Percentiles rank a stretch among this genome's conserved stretches.
These are phyloP conservation scores for Polyploca ridens DNA, from an alignment of 2,888 invertebrate genomes.

Conservation along the genomic window DNA sequence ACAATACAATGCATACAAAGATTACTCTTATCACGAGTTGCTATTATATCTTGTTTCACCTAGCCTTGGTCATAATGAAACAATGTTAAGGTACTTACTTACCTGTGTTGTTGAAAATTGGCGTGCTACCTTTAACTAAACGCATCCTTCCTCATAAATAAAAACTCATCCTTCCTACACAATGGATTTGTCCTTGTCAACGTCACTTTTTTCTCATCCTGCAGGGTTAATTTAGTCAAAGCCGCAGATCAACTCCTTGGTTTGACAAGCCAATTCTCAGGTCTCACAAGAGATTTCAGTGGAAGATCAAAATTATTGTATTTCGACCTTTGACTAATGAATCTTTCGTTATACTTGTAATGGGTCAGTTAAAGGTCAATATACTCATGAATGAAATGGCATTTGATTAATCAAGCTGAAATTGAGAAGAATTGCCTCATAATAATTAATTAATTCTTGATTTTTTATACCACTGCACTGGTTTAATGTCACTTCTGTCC, in stretches of 20 bases:
- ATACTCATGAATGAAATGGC: too few relatives aligned
- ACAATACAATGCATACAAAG: not conserved
- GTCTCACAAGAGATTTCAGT: too few relatives aligned
- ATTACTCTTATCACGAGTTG: not conserved
- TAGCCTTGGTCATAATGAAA: not conserved
- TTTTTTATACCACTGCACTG: too few relatives aligned
- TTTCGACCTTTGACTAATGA: not conserved
- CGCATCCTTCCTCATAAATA: slow-evolving; percentile 42
- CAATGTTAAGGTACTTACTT: not conserved
- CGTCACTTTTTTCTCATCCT: slow-evolving; percentile 37
- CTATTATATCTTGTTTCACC: not conserved
- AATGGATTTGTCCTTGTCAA: slow-evolving; percentile 52
- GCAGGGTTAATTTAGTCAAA: not conserved
- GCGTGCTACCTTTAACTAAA: slow-evolving; percentile 39
- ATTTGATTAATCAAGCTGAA: too few relatives aligned
- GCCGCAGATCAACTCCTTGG: not conserved
- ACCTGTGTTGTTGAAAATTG: slow-evolving; percentile 25
- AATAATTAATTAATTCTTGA: too few relatives aligned
- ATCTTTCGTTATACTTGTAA: not conserved
- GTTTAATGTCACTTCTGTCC: too few relatives aligned
- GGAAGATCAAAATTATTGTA: too few relatives aligned
- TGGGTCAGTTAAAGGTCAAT: too few relatives aligned
- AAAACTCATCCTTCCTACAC: slow-evolving; percentile 21
- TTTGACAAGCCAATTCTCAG: too few relatives aligned
- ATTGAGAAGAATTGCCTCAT: too few relatives aligned